Base-by-base conservation (phyloP, 2,888 invertebrate genomes). In the Suillia variegata region DNA sequence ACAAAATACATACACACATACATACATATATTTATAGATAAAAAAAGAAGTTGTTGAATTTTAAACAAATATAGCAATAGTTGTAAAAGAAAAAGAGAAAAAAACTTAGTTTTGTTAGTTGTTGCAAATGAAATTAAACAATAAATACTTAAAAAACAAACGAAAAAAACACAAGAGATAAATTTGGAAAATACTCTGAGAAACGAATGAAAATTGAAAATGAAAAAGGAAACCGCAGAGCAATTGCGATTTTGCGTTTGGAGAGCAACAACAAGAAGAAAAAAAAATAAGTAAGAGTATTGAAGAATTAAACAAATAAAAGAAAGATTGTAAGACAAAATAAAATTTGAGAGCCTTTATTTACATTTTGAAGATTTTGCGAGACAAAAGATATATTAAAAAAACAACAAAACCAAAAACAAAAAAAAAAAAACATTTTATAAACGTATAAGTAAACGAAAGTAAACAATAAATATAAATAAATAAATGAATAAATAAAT, bases 291-390 rank as follows among this genome's bases (percentile, higher is more conserved):
- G 21, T 57, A 48, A 58, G 52, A 60, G 22, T 8, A 13, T 31
- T 42, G 21, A 34, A 60, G 57, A 24, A 45, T n/a, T n/a, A 54
- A 56, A 63, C 59, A 56, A 60, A 63, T 65, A 62, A 61, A 62
- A 61, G 53, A 47, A 57, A 57, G 63, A 38, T 56, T 62, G 59
- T 42, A 56, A 62, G 67, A 62, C 56, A 33, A 61, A 65, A 72
- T 69, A n/a, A n/a, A n/a, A 74, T 73, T 77, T 76, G 75, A 76
- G 74, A 79, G 73, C 74, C 73, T 77, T 79, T 79, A 78, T 74
- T 77, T 76, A 77, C 74, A 77, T 74, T 77, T 71, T 68, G 74
- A 75, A 71, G 70, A 67, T 68, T 71, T 77, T 75, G 65, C 71
- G 67, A 63, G 64, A 59, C 63, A 65, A 63, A 65, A 62, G n/a